phyloP scores from a whole-genome alignment of 2,797 vertebrate species.

The Gymnocypris eckloni region DNA sequence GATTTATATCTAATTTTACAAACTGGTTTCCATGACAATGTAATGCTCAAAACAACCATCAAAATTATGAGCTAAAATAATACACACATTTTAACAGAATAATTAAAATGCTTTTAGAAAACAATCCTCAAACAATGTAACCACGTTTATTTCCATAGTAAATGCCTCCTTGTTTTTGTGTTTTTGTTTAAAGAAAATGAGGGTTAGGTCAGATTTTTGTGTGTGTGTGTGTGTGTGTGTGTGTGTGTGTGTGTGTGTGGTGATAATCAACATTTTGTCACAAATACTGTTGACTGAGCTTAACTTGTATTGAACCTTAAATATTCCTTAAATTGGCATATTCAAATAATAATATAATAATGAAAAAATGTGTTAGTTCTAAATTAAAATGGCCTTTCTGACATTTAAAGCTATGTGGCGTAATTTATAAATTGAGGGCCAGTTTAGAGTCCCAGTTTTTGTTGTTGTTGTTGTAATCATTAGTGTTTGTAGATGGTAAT shows the following conservation, averaged over 20 bases:
- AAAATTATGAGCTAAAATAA: neutral
- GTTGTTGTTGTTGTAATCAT: neutral
- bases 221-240: too few relatives aligned
- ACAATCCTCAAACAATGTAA: neutral
- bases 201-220: neutral
- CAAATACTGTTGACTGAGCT: neutral
- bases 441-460: neutral
- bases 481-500: neutral
- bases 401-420: neutral
- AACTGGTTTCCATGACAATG: neutral
- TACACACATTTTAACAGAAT: neutral
- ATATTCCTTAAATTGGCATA: neutral
- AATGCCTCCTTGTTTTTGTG: neutral
- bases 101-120: neutral
- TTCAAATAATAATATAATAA: neutral
- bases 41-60: neutral
- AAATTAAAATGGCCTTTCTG: neutral
- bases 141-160: neutral
- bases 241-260: too few relatives aligned
- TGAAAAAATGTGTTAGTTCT: neutral
- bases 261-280: neutral
- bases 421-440: neutral
- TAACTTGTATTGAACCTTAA: neutral
- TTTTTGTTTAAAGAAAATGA: neutral
- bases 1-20: neutral